A percentile compares a stretch with the other conserved stretches of the same genome.
phyloP scores from a whole-genome alignment of 1,140 invertebrate genomes.

The Drosophila ohnishii region DNA sequence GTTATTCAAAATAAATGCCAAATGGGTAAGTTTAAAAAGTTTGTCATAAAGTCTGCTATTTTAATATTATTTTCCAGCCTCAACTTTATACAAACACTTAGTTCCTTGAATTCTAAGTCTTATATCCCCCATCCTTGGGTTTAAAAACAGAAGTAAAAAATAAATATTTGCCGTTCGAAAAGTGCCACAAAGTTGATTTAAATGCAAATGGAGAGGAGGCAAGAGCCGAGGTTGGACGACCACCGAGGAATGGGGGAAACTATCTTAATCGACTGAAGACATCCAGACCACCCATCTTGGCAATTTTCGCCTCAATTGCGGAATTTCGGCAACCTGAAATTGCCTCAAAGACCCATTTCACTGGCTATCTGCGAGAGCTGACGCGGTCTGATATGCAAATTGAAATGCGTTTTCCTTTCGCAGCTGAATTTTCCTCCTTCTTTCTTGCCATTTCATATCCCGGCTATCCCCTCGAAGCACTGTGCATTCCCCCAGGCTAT shows the following conservation, averaged over 20 bases:
- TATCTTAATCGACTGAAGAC: slow-evolving; percentile 35
- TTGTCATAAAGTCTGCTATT: neutral
- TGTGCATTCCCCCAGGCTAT: neutral
- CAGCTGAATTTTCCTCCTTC: neutral
- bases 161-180: slow-evolving; percentile 12
- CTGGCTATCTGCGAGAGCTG: slow-evolving; percentile 36
- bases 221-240: too few species aligned
- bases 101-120: neutral
- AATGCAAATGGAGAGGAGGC: slow-evolving; percentile 62
- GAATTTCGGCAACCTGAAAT: slow-evolving; percentile 31
- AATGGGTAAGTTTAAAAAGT: too few species aligned
- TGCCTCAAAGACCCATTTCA: slow-evolving; percentile 31
- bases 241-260: neutral
- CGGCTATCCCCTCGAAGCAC: too few species aligned
- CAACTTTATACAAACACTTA: neutral
- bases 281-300: slow-evolving; percentile 24
- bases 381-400: slow-evolving; percentile 66
- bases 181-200: slow-evolving; percentile 52
- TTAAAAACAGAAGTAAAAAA: neutral
- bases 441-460: too few species aligned
- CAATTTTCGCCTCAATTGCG: slow-evolving; percentile 29
- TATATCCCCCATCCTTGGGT: neutral
- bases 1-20: neutral
- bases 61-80: neutral
- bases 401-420: slow-evolving; percentile 62